phyloP scores from a whole-genome alignment of 2,113 vertebrate genomes.

The Cynocephalus volans region DNA sequence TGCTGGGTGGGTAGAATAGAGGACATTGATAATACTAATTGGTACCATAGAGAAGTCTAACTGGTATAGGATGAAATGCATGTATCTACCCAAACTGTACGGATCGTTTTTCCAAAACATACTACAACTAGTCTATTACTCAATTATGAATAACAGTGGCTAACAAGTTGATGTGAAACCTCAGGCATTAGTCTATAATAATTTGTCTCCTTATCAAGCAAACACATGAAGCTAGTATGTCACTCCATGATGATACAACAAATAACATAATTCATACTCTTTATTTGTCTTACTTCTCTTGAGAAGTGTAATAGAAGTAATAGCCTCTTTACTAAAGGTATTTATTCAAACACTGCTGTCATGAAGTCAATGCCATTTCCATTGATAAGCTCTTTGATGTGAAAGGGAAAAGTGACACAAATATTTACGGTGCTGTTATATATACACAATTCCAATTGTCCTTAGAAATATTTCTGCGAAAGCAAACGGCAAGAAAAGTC shows the following conservation, averaged over 20 bases:
- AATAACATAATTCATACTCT: background rate
- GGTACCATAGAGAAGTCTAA: background rate
- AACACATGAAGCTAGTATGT: background rate
- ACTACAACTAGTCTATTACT: background rate
- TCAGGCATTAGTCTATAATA: background rate
- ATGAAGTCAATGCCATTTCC: constrained; percentile 40
- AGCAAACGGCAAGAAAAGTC: constrained; percentile 7
- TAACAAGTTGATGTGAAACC: constrained; percentile 27
- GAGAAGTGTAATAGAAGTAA: constrained; percentile 3
- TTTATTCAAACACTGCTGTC: constrained; percentile 56
- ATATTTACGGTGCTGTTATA: constrained; percentile 75
- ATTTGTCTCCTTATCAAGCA: background rate
- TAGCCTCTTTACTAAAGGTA: constrained; percentile 61
- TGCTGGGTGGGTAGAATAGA: background rate
- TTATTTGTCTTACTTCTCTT: constrained; percentile 12
- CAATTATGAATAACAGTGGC: background rate
- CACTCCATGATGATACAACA: background rate
- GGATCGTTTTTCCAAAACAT: background rate
- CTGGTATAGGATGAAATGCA: background rate
- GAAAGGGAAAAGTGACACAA: constrained; percentile 59
- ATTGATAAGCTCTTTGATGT: constrained; percentile 43
- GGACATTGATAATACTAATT: background rate
- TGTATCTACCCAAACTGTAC: background rate
- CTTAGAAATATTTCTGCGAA: constrained; percentile 58
- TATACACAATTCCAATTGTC: constrained; percentile 57